Evolutionary conservation across 2,888 invertebrate genomes (phyloP).

Genomic region (Patella caerulea): DNA sequence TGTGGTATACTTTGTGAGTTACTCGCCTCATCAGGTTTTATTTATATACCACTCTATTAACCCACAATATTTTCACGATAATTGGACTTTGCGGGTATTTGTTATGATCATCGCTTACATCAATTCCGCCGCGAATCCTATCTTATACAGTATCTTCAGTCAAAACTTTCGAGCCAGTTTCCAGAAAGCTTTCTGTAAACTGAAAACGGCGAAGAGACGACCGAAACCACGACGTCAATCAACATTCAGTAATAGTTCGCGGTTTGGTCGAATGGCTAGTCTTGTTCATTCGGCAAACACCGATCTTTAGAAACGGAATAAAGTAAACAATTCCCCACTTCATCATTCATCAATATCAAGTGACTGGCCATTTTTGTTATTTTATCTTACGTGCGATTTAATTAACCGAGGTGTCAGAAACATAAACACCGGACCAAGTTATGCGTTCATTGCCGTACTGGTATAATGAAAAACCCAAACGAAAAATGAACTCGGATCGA

Average conservation of each 20-base stretch:
- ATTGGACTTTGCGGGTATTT: conserved; percentile 67
- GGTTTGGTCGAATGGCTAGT: conserved; percentile 52
- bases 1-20: conserved; percentile 71
- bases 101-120: conserved; percentile 69
- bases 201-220: conserved; percentile 23
- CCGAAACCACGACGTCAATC: conserved; percentile 34
- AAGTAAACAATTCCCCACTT: too few species aligned
- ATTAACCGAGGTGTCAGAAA: too few species aligned
- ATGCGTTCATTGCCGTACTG: too few species aligned
- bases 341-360: too few species aligned
- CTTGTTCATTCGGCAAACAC: conserved; percentile 40
- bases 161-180: conserved; percentile 67
- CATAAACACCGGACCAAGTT: too few species aligned
- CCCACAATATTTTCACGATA: conserved; percentile 60
- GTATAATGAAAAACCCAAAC: too few species aligned
- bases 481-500: too few species aligned
- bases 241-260: conserved; percentile 46
- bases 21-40: conserved; percentile 72
- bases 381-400: too few species aligned
- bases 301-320: conserved; percentile 14
- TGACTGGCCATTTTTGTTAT: too few species aligned
- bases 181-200: conserved; percentile 52
- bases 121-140: conserved; percentile 71
- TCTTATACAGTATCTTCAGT: conserved; percentile 71
- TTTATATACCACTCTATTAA: conserved; percentile 65